phyloP scores from a whole-genome alignment of 1,140 invertebrate species.

The Helicoverpa zea region DNA sequence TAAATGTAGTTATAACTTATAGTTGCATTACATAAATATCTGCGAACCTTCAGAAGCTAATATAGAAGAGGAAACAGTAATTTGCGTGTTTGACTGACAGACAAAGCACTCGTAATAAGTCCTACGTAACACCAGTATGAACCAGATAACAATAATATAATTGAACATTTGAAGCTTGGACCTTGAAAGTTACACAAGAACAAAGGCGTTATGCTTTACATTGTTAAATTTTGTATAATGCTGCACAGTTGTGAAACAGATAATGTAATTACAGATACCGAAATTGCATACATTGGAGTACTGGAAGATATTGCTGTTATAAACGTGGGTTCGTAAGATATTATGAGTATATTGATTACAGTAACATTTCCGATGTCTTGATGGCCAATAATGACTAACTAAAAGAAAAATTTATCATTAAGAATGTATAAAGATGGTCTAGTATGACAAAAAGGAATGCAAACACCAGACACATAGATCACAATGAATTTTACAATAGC shows the following conservation, averaged over 20 bases:
- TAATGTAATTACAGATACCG: constrained; percentile 21
- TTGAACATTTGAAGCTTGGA: constrained; percentile 35
- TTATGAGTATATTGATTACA: not conserved
- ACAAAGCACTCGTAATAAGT: constrained; percentile 70
- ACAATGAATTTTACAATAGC: not conserved
- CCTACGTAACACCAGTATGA: constrained; percentile 54
- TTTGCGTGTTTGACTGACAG: constrained; percentile 64
- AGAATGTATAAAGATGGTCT: not conserved
- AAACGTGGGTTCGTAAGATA: constrained; percentile 12
- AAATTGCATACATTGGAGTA: constrained; percentile 17
- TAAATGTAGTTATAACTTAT: not conserved
- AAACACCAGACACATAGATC: not conserved
- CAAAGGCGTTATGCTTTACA: constrained; percentile 26
- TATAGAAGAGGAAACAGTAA: constrained; percentile 66
- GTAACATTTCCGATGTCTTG: not conserved
- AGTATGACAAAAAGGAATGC: not conserved
- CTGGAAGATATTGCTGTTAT: not conserved
- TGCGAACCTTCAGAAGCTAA: constrained; percentile 62
- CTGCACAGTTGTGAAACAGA: not conserved
- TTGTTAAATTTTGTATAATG: constrained; percentile 27
- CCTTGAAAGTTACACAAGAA: constrained; percentile 40
- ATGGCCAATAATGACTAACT: no score
- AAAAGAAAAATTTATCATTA: not conserved
- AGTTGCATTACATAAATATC: constrained; percentile 51
- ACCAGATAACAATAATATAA: constrained; percentile 50